These are phyloP conservation scores for Aporrectodea caliginosa DNA, from an alignment of 1,140 invertebrate species.

Conservation along the genomic window DNA sequence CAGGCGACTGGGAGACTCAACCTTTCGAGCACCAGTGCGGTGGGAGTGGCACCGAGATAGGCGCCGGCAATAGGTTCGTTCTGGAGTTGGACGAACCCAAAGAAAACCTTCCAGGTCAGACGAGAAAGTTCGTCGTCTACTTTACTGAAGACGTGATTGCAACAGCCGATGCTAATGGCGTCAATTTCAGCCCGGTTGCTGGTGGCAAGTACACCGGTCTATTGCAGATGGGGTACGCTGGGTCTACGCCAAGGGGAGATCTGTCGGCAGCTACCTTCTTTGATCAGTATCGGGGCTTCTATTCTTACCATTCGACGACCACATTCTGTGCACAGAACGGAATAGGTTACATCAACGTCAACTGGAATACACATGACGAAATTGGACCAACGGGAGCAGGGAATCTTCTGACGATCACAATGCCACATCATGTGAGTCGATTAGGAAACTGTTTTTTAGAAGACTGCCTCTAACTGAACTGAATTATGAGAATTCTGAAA, in stretches of 20 bases:
- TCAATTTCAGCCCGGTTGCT: slow-evolving; percentile 32
- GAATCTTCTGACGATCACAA: slow-evolving; percentile 40
- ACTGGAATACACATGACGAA: slow-evolving; percentile 41
- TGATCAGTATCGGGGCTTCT: slow-evolving; percentile 40
- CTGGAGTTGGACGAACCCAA: slow-evolving; percentile 47
- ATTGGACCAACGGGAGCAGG: slow-evolving; percentile 27
- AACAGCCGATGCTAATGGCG: slow-evolving; percentile 33
- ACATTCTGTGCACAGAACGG: slow-evolving; percentile 38
- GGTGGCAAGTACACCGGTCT: slow-evolving; percentile 41
- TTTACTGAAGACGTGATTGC: slow-evolving; percentile 40
- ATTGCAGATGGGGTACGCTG: slow-evolving; percentile 43
- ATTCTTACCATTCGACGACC: slow-evolving; percentile 40
- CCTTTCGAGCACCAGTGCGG: slow-evolving; percentile 8
- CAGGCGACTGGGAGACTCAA: slow-evolving; percentile 5
- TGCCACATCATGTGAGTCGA: slow-evolving; percentile 45
- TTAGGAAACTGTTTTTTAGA: too few species aligned
- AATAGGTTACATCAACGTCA: slow-evolving; percentile 37
- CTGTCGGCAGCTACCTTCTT: slow-evolving; percentile 36
- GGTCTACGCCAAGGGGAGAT: slow-evolving; percentile 40
- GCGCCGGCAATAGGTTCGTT: slow-evolving; percentile 36
- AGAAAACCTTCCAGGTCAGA: slow-evolving; percentile 39
- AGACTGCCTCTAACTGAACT: too few species aligned
- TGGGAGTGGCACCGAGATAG: neutral
- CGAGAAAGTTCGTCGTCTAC: slow-evolving; percentile 43
- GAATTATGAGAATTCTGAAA: too few species aligned